phyloP scores from a whole-genome alignment of 1,140 invertebrate species.

The Brachionus sp. region DNA sequence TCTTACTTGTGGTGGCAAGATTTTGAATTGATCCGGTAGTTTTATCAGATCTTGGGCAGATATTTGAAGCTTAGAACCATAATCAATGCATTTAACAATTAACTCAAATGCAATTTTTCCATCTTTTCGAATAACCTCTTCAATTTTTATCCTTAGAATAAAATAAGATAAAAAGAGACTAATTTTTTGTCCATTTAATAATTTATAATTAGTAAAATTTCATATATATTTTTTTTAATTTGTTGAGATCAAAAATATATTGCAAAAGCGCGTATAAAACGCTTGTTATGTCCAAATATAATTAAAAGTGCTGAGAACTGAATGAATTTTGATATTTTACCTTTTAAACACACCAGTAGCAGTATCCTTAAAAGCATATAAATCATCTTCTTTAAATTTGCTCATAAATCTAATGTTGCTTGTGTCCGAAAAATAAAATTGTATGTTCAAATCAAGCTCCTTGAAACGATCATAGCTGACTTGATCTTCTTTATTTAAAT shows the following conservation, averaged over 20 bases:
- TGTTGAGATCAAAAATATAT: no score
- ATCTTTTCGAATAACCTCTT: conserved; percentile 18
- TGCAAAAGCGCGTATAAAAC: no score
- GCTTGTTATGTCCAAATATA: no score
- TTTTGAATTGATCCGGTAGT: conserved; percentile 33
- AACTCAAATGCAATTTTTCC: conserved; percentile 4
- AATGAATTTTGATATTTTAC: no score
- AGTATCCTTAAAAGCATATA: conserved; percentile 34
- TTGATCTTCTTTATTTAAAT: not conserved
- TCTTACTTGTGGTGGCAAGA: conserved; percentile 3
- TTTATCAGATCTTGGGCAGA: not conserved
- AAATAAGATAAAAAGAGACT: not conserved
- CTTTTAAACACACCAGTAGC: not conserved
- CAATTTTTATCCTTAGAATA: conserved; percentile 20
- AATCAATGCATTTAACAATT: conserved; percentile 35
- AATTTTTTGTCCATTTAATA: not conserved
- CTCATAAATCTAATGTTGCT: not conserved
- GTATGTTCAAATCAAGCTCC: not conserved
- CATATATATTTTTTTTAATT: no score
- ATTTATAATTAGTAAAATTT: no score
- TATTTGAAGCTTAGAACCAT: not conserved
- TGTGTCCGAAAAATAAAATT: conserved; percentile 8
- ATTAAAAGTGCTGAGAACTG: no score
- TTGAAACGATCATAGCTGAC: conserved; percentile 19
- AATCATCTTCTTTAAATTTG: not conserved